Base-by-base conservation (phyloP, 2,888 invertebrate species). In the Eilema depressum region DNA sequence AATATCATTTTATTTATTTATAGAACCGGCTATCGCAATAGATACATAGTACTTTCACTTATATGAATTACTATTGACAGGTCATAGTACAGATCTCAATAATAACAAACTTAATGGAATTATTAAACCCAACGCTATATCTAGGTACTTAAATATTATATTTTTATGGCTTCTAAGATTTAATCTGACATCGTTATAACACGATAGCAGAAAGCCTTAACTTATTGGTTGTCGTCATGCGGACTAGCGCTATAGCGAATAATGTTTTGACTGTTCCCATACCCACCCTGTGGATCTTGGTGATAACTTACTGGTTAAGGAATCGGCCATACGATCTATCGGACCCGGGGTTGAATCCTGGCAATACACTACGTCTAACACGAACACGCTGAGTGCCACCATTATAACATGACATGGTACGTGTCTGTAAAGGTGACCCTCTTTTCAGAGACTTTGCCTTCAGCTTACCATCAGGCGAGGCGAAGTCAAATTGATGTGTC, bases 31-130 rank as follows among this genome's bases (percentile, higher is more conserved):
- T 53, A 53, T 53, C 53, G 8, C n/a, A n/a, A 53, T n/a, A 20
- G 25, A 10, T 62, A 62, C 14, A 7, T 23, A 2, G 25, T 17
- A 17, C 17, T 37, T 10, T 17, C 12, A 33, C 5, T 10, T 25
- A 25, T 17, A 37, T 37, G 8, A 59, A 26, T 41, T 26, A 26
- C 20, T 63, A 20, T 41, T 41, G 25, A 25, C 63, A 63, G 4
- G 17, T 63, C 25, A 25, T 41, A 17, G 41, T 41, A 41, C 41
- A 17, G 3, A 17, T 4, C 41, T 4, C 20, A 25, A 37, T 20
- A 20, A 14, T 14, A 63, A 41, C 20, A 63, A 10, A 63, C 25
- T 26, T 63, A 41, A 63, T 63, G 41, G 5, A 63, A 63, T 63
- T 26, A 63, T 26, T 63, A 41, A 41, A 10, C 7, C 25, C 8